These are phyloP conservation scores for Kradibia gibbosae DNA, from an alignment of 1,140 invertebrate genomes.

Conservation along the genomic window DNA sequence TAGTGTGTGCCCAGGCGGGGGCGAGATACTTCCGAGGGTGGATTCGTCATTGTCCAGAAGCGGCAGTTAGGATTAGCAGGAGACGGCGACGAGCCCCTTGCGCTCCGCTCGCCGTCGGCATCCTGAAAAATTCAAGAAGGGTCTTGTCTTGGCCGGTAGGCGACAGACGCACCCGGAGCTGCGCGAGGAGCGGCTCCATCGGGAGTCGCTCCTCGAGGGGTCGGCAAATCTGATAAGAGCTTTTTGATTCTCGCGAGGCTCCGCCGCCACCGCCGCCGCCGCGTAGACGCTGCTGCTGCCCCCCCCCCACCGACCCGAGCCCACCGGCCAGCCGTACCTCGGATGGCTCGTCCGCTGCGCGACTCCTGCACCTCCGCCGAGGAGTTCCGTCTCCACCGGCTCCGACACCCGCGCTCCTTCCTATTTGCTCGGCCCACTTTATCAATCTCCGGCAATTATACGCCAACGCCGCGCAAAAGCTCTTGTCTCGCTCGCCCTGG, in stretches of 20 bases:
- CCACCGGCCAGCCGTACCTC: too few relatives aligned
- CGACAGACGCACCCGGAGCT: too few relatives aligned
- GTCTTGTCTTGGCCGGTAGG: constrained; percentile 59
- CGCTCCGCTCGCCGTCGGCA: constrained; percentile 46
- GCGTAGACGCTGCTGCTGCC: too few relatives aligned
- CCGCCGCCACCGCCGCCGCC: background rate
- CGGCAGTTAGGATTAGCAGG: constrained; percentile 4
- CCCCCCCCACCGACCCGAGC: too few relatives aligned
- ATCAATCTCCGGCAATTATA: constrained; percentile 46
- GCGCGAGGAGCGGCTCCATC: constrained; percentile 53
- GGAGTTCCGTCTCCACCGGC: constrained; percentile 6
- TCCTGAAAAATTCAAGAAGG: constrained; percentile 71
- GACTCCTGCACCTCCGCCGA: too few relatives aligned
- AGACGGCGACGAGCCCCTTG: background rate
- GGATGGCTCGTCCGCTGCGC: too few relatives aligned
- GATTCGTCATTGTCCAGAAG: constrained; percentile 6
- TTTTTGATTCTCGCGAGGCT: constrained; percentile 67
- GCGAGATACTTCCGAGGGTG: background rate
- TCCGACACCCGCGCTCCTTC: background rate
- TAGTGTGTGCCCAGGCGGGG: constrained; percentile 36
- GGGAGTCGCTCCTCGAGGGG: constrained; percentile 57
- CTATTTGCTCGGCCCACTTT: constrained; percentile 40
- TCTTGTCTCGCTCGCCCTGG: too few relatives aligned
- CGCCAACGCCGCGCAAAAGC: constrained; percentile 29
- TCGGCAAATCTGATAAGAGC: constrained; percentile 72